Base-by-base conservation (phyloP, 2,797 vertebrate genomes). In the Alauda arvensis region DNA sequence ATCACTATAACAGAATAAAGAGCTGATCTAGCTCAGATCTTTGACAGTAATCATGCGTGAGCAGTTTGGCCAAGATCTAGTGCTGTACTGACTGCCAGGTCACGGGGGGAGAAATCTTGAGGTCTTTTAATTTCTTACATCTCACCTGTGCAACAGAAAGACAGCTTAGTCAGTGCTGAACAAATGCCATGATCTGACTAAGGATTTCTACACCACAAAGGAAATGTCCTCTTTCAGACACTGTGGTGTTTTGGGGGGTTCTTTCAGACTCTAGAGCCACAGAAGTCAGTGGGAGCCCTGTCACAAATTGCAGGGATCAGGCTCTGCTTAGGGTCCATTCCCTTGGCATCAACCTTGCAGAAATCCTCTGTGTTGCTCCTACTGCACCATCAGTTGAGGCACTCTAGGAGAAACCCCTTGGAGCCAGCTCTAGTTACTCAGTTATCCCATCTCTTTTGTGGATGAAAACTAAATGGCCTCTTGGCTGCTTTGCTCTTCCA, bases 151-250 rank as follows among this genome's bases (percentile, higher is more conserved):
- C 51, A 66, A 66, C 3, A 3, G 65, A 76, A 85, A 57, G 57
- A 53, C 42, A 77, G 53, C 67, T 85, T 88, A 91, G 56, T 82
- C 85, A 83, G 62, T 72, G 63, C 53, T 88, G 88, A 92, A 60
- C 37, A 76, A 88, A 67, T 45, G 60, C 76, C 86, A 76, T 8
- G 14, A 59, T 65, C 76, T 88, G 81, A 77, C 55, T 76, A 63
- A 87, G 70, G 70, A 18, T 78, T 93, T 87, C 48, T 60, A 53
- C 37, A 59, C 37, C 48, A 45, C 34, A 55, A 67, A 25, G 55
- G 23, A 71, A 81, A 85, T 14, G 14, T 63, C 57, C 70, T 78
- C 28, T 45, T 88, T 83, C 3, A 18, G 79, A 66, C 11, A 17
- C 31, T n/a, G 2, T 39, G 48, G 9, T 59, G 12, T 56, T 78